Conservation (phyloP, 2,888 invertebrate genomes). For the Chaetoderma sp. region DNA sequence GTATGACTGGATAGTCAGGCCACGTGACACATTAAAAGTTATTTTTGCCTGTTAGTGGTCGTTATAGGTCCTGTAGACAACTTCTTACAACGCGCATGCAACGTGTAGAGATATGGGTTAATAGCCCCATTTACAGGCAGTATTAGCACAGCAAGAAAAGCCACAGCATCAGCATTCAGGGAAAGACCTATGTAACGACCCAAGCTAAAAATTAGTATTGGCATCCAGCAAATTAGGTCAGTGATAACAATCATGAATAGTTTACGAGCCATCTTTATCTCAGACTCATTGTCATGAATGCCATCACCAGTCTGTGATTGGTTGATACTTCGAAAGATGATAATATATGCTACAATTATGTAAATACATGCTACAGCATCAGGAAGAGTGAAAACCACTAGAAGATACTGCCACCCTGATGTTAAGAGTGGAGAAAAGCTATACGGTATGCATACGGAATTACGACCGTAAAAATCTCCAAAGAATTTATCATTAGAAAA, state of each 20-base stretch:
- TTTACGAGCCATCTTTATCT: too few species aligned
- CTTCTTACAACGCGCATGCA: too few species aligned
- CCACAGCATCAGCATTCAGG: not conserved
- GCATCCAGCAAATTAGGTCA: too few species aligned
- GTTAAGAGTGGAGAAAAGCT: not conserved
- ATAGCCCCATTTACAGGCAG: constrained; percentile 44
- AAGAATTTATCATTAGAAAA: too few species aligned
- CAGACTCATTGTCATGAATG: too few species aligned
- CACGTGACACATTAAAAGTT: too few species aligned
- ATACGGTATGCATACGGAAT: constrained; percentile 1
- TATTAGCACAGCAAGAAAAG: constrained; percentile 19
- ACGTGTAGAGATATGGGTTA: constrained; percentile 43
- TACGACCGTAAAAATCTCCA: not conserved
- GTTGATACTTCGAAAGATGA: not conserved
- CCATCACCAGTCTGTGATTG: not conserved
- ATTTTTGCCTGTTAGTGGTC: too few species aligned
- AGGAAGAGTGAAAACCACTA: not conserved
- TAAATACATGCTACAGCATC: not conserved
- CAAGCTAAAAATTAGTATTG: too few species aligned
- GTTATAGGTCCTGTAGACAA: too few species aligned
- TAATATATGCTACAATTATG: not conserved
- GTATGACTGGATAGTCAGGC: too few species aligned
- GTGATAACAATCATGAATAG: too few species aligned
- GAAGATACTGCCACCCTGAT: not conserved
- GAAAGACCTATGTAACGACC: too few species aligned